Percentiles rank a stretch among this genome's conserved stretches.
phyloP scores from a whole-genome alignment of 2,888 invertebrate genomes.

The Cantharis flavilabris region DNA sequence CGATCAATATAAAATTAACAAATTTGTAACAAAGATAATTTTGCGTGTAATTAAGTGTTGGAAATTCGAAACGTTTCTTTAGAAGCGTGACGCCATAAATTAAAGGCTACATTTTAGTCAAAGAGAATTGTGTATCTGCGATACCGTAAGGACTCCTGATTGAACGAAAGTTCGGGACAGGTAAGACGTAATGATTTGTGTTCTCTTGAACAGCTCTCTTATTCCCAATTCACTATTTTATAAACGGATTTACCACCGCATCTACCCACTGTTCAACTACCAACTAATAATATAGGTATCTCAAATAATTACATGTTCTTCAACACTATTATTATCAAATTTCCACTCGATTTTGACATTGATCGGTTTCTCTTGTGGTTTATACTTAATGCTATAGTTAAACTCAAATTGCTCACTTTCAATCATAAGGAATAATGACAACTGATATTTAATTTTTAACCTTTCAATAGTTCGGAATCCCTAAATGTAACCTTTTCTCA shows the following conservation, averaged over 20 bases:
- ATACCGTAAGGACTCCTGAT: conserved; percentile 32
- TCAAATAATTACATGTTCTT: conserved; percentile 15
- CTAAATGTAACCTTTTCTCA: not conserved
- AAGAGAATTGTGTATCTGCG: conserved; percentile 38
- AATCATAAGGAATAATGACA: not conserved
- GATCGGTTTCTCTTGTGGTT: not conserved
- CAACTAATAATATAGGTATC: conserved; percentile 21
- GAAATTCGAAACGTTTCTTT: conserved; percentile 50
- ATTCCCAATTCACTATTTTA: conserved; percentile 17
- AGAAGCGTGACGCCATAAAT: conserved; percentile 52
- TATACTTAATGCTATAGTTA: not conserved
- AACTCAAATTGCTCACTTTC: not conserved
- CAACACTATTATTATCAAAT: conserved; percentile 14
- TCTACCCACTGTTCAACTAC: conserved; percentile 20
- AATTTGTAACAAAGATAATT: conserved; percentile 53
- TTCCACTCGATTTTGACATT: conserved; percentile 1
- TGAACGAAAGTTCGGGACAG: conserved; percentile 41
- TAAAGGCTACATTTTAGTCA: conserved; percentile 41
- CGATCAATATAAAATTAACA: conserved; percentile 43
- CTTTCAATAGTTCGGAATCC: not conserved
- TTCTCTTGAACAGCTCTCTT: conserved; percentile 19
- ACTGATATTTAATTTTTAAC: not conserved
- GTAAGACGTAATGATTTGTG: conserved; percentile 36
- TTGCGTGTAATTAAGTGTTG: conserved; percentile 55
- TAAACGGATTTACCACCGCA: conserved; percentile 8